phyloP scores from a whole-genome alignment of 2,888 invertebrate genomes.

The Leptinotarsa rubiginosa region DNA sequence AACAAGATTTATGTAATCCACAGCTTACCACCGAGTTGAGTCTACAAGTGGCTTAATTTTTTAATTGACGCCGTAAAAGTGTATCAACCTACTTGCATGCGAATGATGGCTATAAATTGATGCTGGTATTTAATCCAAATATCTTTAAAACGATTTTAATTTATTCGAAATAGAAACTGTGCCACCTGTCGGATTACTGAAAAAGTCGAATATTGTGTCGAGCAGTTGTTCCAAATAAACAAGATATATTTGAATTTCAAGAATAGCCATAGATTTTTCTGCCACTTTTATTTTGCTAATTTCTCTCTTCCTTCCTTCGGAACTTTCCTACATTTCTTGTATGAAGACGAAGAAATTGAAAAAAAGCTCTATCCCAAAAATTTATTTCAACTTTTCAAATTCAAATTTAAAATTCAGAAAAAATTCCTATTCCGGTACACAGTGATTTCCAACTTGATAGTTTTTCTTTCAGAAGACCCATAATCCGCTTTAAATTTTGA shows the following conservation, averaged over 20 bases:
- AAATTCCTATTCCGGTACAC: no score
- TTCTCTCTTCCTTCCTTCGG: no score
- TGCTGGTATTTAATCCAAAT: slow-evolving; percentile 12
- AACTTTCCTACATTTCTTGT: no score
- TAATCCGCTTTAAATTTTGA: no score
- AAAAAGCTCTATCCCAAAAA: no score
- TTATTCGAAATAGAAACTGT: slow-evolving; percentile 3
- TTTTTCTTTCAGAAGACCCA: no score
- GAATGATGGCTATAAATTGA: slow-evolving; percentile 14
- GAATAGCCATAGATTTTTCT: no score
- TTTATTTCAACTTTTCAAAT: no score
- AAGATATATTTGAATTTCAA: background rate
- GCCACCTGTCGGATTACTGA: background rate
- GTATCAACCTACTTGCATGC: slow-evolving; percentile 31
- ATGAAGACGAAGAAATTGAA: no score
- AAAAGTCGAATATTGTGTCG: background rate
- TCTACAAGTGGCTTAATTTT: slow-evolving; percentile 37
- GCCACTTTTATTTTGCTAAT: no score
- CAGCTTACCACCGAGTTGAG: background rate
- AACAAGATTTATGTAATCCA: slow-evolving; percentile 16
- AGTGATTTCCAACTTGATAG: no score
- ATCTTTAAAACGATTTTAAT: background rate
- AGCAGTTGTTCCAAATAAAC: background rate
- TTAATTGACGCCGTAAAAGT: slow-evolving; percentile 37
- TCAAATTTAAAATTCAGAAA: no score